A percentile compares a stretch with the other conserved stretches of the same genome.
Evolutionary conservation across 2,797 vertebrate species (phyloP).

Genomic region (Lophius americanus): DNA sequence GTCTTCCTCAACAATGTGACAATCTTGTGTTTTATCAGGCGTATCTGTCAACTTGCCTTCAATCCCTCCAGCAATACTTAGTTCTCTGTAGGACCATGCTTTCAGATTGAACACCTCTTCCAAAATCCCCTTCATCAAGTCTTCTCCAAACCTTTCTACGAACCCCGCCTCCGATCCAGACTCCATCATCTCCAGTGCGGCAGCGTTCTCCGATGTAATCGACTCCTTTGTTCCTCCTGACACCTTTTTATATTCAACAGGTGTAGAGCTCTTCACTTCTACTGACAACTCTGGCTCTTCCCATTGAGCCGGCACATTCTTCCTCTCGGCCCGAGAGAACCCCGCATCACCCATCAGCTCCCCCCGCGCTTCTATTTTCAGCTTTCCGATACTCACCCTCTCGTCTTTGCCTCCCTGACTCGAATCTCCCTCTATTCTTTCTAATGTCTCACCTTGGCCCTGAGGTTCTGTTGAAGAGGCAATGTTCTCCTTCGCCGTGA

Average conservation of each 20-base stretch:
- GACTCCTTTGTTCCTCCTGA: slow-evolving; percentile 59
- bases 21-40: slow-evolving; percentile 11
- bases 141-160: slow-evolving; percentile 58
- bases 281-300: slow-evolving; percentile 61
- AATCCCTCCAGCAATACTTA: slow-evolving; percentile 35
- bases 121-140: slow-evolving; percentile 55
- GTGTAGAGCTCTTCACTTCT: slow-evolving; percentile 57
- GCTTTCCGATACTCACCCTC: slow-evolving; percentile 45
- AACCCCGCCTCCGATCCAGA: slow-evolving; percentile 38
- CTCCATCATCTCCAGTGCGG: slow-evolving; percentile 42
- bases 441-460: slow-evolving; percentile 44
- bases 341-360: slow-evolving; percentile 56
- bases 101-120: slow-evolving; percentile 59
- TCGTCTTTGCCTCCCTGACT: slow-evolving; percentile 57
- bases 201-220: slow-evolving; percentile 36
- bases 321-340: slow-evolving; percentile 45
- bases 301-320: slow-evolving; percentile 40
- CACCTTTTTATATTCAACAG: slow-evolving; percentile 54
- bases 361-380: slow-evolving; percentile 54
- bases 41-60: not conserved
- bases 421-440: slow-evolving; percentile 46
- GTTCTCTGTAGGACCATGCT: slow-evolving; percentile 4
- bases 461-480: slow-evolving; percentile 41
- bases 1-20: slow-evolving; percentile 38
- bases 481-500: slow-evolving; percentile 9